Base-by-base conservation (phyloP, 2,888 invertebrate genomes). In the Clusia tigrina region DNA sequence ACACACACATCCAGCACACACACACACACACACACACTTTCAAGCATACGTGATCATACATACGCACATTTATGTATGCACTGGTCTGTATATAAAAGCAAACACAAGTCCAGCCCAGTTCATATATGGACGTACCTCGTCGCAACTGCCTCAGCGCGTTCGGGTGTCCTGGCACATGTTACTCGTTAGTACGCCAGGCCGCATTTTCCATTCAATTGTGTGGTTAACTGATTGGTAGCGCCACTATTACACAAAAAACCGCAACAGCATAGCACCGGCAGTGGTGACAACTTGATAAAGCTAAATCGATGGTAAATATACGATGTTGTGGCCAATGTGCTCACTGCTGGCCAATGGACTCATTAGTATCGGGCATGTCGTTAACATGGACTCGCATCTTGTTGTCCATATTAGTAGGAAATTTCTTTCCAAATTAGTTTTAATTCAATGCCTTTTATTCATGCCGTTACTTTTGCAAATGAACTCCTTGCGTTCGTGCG, bases 231-330 rank as follows among this genome's bases (percentile, higher is more conserved):
- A 67, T 68, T 68, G 67, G 66, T 66, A 62, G 65, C 58, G 56
- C 62, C 60, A 58, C 62, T 64, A 63, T 68, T 68, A 62, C 64
- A 68, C 53, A 58, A 58, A n/a, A 65, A 68, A 65, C 62, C 65
- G 58, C 65, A 65, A 60, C 63, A 60, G 48, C 65, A 60, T 54
- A 61, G 68, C 69, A 66, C 67, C 70, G 66, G 66, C 70, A 70
- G 71, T 69, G 71, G 69, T 67, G 71, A 72, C 72, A 71, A 71
- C 69, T 72, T 70, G 67, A 69, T 70, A 67, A 69, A 65, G 67
- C 66, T 67, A 68, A 69, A 70, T 66, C 65, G 62, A 63, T 69
- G 65, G 65, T 67, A 48, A n/a, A 65, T 63, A 62, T 60, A 63
- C 60, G 51, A 65, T 67, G 65, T 67, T 65, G 67, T 20, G 48